Evolutionary conservation across 2,113 vertebrate genomes (phyloP).

Genomic region (Porphyrio hochstetteri): DNA sequence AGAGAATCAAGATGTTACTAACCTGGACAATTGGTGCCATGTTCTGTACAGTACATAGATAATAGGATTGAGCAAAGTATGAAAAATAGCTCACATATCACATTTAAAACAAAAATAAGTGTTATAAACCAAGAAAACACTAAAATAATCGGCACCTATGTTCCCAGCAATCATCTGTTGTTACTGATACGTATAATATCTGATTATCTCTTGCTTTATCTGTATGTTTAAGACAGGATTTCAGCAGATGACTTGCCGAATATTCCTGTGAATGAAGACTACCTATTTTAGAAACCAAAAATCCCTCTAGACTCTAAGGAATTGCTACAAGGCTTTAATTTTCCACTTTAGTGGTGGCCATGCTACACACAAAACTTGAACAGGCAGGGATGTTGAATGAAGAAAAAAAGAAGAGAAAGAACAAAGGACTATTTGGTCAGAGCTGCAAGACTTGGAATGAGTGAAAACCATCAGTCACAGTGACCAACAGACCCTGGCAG

Average conservation of each 20-base stretch:
- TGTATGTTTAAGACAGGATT: not conserved
- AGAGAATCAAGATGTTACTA: not conserved
- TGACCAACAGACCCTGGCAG: slow-evolving; percentile 59
- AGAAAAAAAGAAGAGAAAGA: not conserved
- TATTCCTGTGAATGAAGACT: not conserved
- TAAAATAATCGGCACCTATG: not conserved
- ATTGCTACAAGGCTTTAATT: not conserved
- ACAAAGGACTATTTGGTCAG: slow-evolving; percentile 21
- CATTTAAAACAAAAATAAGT: not conserved
- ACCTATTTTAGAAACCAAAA: not conserved
- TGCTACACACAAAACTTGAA: not conserved
- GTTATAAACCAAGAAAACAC: not conserved
- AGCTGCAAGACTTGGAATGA: slow-evolving; percentile 38
- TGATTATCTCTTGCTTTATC: not conserved
- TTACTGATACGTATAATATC: not conserved
- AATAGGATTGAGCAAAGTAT: not conserved
- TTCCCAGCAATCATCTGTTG: not conserved
- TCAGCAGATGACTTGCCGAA: not conserved
- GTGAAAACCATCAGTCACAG: slow-evolving; percentile 66
- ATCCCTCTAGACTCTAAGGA: not conserved
- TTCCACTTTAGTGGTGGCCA: not conserved
- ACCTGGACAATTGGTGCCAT: not conserved
- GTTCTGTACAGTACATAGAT: not conserved
- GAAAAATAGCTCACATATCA: not conserved
- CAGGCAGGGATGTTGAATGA: not conserved